Evolutionary conservation across 1,140 invertebrate genomes (phyloP), one percentile per base, ranked within the genome.

Genomic region (Sipha flava): DNA sequence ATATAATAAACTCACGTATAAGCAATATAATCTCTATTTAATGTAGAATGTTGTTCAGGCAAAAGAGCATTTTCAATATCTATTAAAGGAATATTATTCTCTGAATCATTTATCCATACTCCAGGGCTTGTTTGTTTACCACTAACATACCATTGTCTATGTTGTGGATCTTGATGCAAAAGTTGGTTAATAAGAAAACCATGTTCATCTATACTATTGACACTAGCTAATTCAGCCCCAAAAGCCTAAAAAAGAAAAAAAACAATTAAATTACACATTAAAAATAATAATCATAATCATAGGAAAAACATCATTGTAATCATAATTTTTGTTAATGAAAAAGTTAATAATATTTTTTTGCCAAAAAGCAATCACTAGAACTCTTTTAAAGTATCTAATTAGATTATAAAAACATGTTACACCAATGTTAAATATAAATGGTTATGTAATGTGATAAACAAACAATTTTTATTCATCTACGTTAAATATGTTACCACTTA

Each of bases 171-270:
- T 82, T 93, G 88, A 83, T 89, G 87, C 82, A 92, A 89, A 7
- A 98, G 86, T 82, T 94, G 90, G 81, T 92, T 88, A 1, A 94
- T 87, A 16, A 97, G 86, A 84, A 95, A 96, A 0, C 91, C 89
- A 88, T 97, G 95, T 84, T 98, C 94, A 79, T 96, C 95, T 4
- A 92, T 85, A 68, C 87, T 91, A 84, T 93, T 93, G 10, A 97
- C 88, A 81, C 92, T 91, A 0, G 93, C 86, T 45, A 98, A 85
- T 84, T 96, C 93, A 21, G 93, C 90, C 82, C 92, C 92, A 85
- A 91, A 94, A 9, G 83, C 83, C 83, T 84, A 62, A 14, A 79
- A 81, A 81, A 18, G 52, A n/a, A 49, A 37, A 16, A 21, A 7
- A 72, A 21, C 21, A 79, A 29, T 7, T 9, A 40, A 10, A 47